These are phyloP conservation scores for Lepilemur septentrionalis DNA, from an alignment of 2,797 vertebrate species.

Conservation along the genomic window DNA sequence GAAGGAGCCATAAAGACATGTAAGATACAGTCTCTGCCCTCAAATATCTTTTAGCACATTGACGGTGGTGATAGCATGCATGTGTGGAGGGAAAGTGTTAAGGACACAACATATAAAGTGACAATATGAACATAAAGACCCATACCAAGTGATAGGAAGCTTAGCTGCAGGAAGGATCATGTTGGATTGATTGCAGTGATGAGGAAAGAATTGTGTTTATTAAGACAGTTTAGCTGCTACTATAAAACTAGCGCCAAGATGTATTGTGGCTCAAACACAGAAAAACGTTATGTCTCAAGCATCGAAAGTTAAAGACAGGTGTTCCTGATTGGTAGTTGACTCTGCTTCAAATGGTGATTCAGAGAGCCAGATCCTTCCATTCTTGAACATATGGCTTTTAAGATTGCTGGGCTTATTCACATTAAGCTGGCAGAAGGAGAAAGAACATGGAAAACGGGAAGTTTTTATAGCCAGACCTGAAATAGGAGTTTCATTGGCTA, in stretches of 20 bases:
- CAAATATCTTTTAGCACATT: background rate
- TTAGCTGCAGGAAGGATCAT: background rate
- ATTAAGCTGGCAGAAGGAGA: background rate
- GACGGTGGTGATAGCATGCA: background rate
- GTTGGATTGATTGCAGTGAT: background rate
- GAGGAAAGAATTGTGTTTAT: background rate
- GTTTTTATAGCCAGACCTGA: background rate
- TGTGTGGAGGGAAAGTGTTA: background rate
- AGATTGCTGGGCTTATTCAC: background rate
- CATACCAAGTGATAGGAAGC: background rate
- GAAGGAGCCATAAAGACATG: background rate
- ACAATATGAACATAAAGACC: background rate
- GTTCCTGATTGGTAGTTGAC: background rate
- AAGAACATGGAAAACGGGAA: background rate
- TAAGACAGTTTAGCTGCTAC: background rate
- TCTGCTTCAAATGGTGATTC: background rate
- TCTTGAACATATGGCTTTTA: background rate
- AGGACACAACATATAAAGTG: background rate
- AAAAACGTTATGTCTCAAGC: background rate
- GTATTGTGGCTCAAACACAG: background rate
- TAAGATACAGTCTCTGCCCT: background rate
- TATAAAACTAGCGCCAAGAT: background rate
- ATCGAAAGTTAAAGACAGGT: slow-evolving; percentile 4
- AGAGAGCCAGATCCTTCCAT: background rate
- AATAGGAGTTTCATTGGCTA: background rate